These are phyloP conservation scores for Falcaria lacertinaria DNA, from an alignment of 2,888 invertebrate species.

Conservation along the genomic window DNA sequence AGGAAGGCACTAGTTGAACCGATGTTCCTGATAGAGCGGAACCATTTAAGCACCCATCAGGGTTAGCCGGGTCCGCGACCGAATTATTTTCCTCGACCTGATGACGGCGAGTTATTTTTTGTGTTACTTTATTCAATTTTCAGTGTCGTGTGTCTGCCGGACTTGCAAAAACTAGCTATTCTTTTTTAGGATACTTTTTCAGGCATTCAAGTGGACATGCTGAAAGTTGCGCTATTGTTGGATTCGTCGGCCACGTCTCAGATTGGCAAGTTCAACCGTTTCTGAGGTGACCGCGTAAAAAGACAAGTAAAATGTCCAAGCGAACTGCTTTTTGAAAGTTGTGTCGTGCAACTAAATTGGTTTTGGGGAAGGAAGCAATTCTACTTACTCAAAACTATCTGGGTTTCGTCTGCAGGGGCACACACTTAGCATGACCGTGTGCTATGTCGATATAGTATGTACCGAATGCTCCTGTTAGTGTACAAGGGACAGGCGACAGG, in stretches of 20 bases:
- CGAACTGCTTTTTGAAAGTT: background rate
- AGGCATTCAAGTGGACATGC: background rate
- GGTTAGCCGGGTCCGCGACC: background rate
- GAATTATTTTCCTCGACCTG: background rate
- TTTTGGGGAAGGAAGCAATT: background rate
- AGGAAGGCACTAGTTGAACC: too few species aligned
- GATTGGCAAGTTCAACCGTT: background rate
- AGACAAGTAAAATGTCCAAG: background rate
- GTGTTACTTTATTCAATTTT: background rate
- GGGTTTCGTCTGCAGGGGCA: too few species aligned
- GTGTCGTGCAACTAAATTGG: background rate
- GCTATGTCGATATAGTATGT: too few species aligned
- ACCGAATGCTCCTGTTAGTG: too few species aligned
- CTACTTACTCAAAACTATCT: background rate
- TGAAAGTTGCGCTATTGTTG: background rate
- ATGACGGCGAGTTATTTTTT: background rate
- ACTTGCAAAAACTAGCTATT: background rate
- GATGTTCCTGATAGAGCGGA: background rate
- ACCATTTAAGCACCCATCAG: background rate
- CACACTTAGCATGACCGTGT: too few species aligned
- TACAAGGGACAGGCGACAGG: too few species aligned
- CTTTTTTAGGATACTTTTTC: background rate
- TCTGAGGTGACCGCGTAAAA: background rate
- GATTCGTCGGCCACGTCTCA: background rate
- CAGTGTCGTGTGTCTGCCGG: background rate